Base-by-base conservation (phyloP, 2,113 vertebrate species). In the Carollia perspicillata region DNA sequence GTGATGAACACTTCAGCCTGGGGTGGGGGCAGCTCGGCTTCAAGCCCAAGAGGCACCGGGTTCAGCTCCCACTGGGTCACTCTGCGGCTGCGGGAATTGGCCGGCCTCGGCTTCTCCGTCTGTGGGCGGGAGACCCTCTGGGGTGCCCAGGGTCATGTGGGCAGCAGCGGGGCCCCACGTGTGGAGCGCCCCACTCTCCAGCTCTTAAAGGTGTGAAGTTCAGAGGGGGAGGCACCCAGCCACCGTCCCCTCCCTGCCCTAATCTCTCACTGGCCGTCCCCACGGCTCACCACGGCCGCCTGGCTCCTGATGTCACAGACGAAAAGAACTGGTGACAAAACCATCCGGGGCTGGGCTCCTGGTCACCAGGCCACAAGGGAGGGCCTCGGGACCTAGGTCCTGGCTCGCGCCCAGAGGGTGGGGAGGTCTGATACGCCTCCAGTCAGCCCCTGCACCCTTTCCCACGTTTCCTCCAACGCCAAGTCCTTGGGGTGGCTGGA, bases 361-460 rank as follows among this genome's bases (percentile, higher is more conserved):
- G 63, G 69, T 51, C 78, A 28, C 1, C 2, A 37, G 60, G 44
- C 22, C 18, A 13, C 22, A 26, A 37, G 3, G 35, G 28, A 9
- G 28, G 8, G 3, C 40, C 63, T 16, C 6, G 26, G 74, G 58
- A 37, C n/a, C 23, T 6, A 2, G 44, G 71, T 40, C 44, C 51
- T n/a, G 1, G 40, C 28, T 18, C 6, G 28, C 0, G 53, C 58
- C 84, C 84, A 37, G 35, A 44, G 72, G 78, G 47, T 40, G 35
- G n/a, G 44, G n/a, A 8, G 0, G 10, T 9, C 13, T 3, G 0
- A 3, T 0, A 18, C 23, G 30, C 16, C 10, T 30, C 12, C 10
- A 8, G 18, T 2, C 14, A 11, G 90, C 35, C 13, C 8, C 26
- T 5, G 5, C 0, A 3, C 65, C 72, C 26, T 8, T 37, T 33